Conservation (phyloP, 2,113 vertebrate species). For the Spea multiplicata region DNA sequence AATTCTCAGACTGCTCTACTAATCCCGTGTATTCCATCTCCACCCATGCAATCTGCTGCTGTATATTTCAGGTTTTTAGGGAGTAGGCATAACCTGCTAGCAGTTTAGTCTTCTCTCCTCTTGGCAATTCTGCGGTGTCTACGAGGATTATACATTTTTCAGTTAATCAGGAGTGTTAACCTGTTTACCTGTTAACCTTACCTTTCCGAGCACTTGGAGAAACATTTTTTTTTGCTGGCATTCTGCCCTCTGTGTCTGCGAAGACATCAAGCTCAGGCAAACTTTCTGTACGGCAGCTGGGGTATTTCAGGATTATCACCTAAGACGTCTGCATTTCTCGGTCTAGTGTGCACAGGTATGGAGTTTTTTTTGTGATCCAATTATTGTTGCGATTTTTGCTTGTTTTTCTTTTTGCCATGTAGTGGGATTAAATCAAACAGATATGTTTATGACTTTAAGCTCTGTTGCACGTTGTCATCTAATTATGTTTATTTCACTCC, state of each 20-base stretch:
- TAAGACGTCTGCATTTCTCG: not conserved
- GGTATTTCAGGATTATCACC: not conserved
- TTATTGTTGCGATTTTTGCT: not conserved
- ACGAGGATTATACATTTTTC: slow-evolving; percentile 9
- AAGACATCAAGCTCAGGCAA: not conserved
- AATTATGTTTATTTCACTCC: too few species aligned
- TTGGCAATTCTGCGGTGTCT: slow-evolving; percentile 16
- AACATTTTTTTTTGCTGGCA: not conserved
- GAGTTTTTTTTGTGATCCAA: not conserved
- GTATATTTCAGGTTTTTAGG: slow-evolving; percentile 32
- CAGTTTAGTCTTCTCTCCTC: slow-evolving; percentile 13
- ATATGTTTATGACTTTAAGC: too few species aligned
- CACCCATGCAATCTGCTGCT: slow-evolving; percentile 42
- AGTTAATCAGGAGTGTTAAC: slow-evolving; percentile 13
- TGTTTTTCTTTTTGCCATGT: not conserved
- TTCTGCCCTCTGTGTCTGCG: not conserved
- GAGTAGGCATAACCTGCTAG: slow-evolving; percentile 31
- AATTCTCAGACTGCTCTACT: slow-evolving; percentile 34
- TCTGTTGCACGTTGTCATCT: too few species aligned
- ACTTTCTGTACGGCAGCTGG: slow-evolving; percentile 14
- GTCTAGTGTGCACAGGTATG: slow-evolving; percentile 16
- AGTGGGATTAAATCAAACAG: too few species aligned
- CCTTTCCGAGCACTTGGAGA: not conserved
- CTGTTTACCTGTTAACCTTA: slow-evolving; percentile 31
- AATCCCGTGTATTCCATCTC: slow-evolving; percentile 39